phyloP scores from a whole-genome alignment of 2,888 invertebrate genomes.

The Trichacis sp. region DNA sequence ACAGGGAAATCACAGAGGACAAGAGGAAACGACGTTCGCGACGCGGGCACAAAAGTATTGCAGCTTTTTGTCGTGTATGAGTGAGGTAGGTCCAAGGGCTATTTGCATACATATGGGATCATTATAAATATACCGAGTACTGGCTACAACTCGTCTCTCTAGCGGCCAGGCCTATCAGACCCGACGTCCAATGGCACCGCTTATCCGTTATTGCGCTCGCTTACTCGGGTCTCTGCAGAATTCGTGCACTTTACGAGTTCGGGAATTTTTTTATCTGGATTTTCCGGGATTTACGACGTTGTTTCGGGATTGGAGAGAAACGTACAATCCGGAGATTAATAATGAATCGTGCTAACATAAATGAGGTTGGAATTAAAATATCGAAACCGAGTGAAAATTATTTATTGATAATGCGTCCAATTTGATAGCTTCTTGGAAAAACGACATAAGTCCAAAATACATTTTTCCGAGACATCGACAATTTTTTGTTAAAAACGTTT shows the following conservation, averaged over 20 bases:
- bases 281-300: too few species aligned
- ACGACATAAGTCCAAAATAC: too few species aligned
- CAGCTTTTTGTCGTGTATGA: slow-evolving; percentile 62
- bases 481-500: too few species aligned
- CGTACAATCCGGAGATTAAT: too few species aligned
- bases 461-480: too few species aligned
- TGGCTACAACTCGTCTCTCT: slow-evolving; percentile 53
- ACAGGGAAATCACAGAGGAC: slow-evolving; percentile 34
- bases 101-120: slow-evolving; percentile 70
- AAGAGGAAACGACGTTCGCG: slow-evolving; percentile 35
- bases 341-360: too few species aligned
- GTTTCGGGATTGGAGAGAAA: too few species aligned
- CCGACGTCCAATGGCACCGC: slow-evolving; percentile 63
- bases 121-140: slow-evolving; percentile 66
- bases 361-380: too few species aligned
- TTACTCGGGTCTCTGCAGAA: slow-evolving; percentile 40
- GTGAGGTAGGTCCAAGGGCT: slow-evolving; percentile 65
- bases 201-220: slow-evolving; percentile 62
- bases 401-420: too few species aligned
- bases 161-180: slow-evolving; percentile 60
- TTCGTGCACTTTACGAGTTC: slow-evolving; percentile 7
- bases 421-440: too few species aligned
- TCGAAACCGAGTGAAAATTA: too few species aligned
- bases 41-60: slow-evolving; percentile 43
- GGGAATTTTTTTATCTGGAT: too few species aligned